Percentiles rank a stretch among this genome's conserved stretches.
Evolutionary conservation across 2,113 vertebrate genomes (phyloP).

Genomic region (Myotis brandtii): DNA sequence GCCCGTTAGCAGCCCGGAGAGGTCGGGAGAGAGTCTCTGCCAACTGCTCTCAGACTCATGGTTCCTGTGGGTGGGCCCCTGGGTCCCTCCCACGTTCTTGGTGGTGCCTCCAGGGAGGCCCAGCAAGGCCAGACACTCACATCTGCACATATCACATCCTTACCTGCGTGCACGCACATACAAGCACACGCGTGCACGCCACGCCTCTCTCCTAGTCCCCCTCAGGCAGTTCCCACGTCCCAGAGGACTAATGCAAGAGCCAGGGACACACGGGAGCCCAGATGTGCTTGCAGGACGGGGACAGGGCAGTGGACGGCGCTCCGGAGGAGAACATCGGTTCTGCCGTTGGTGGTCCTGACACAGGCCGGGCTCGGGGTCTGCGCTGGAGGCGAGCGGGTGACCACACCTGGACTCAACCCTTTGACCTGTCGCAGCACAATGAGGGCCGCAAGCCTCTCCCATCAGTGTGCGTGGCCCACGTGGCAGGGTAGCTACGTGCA

Average conservation of each 20-base stretch:
- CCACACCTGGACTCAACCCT: rapidly evolving
- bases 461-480: rapidly evolving
- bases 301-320: not conserved
- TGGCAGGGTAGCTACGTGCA: no score
- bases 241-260: rapidly evolving
- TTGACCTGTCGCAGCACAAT: not conserved
- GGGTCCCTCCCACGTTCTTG: rapidly evolving
- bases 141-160: rapidly evolving
- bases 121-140: not conserved
- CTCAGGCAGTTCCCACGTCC: rapidly evolving
- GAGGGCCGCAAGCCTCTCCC: not conserved
- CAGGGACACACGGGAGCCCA: rapidly evolving
- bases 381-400: not conserved
- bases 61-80: not conserved
- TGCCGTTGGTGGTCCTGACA: no score
- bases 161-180: rapidly evolving
- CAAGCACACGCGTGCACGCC: rapidly evolving
- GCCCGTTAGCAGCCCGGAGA: rapidly evolving
- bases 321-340: rapidly evolving
- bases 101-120: not conserved
- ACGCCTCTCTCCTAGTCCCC: no score
- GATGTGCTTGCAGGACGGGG: rapidly evolving
- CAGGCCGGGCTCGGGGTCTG: not conserved
- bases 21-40: rapidly evolving
- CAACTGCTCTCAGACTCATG: rapidly evolving